Evolutionary conservation across 2,888 invertebrate species (phyloP).

Genomic region (Herminia tarsipennalis): DNA sequence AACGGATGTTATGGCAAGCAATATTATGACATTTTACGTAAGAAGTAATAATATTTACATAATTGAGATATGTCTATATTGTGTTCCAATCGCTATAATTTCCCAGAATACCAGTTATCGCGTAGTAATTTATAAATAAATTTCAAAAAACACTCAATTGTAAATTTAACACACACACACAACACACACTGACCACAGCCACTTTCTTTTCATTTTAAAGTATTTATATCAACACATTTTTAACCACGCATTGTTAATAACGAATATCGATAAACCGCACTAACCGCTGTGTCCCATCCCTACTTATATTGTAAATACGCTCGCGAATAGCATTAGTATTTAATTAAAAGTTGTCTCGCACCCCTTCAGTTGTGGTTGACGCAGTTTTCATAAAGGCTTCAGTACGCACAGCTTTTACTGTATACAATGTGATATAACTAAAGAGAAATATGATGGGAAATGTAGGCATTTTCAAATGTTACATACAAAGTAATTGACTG

Average conservation of each 20-base stretch:
- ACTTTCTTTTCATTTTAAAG: neutral
- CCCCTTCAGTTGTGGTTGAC: slow-evolving; percentile 57
- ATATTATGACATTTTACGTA: too few relatives aligned
- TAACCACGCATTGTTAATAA: neutral
- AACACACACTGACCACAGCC: too few relatives aligned
- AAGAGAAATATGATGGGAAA: neutral
- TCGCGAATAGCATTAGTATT: slow-evolving; percentile 76
- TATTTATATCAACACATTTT: neutral
- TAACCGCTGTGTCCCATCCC: slow-evolving; percentile 39
- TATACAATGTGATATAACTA: neutral
- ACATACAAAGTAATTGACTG: too few relatives aligned
- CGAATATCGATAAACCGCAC: slow-evolving; percentile 6
- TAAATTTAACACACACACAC: too few relatives aligned
- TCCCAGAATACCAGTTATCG: too few relatives aligned
- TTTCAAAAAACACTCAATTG: too few relatives aligned
- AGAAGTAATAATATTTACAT: too few relatives aligned
- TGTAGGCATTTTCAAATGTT: too few relatives aligned
- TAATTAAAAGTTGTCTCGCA: slow-evolving; percentile 79
- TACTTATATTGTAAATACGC: slow-evolving; percentile 71
- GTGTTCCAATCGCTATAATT: too few relatives aligned
- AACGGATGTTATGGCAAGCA: too few relatives aligned
- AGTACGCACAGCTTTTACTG: slow-evolving; percentile 4
- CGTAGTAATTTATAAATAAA: too few relatives aligned
- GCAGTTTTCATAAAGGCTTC: slow-evolving; percentile 58
- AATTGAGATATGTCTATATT: too few relatives aligned